phyloP scores from a whole-genome alignment of 2,888 invertebrate genomes.

The Polydrusus cervinus region DNA sequence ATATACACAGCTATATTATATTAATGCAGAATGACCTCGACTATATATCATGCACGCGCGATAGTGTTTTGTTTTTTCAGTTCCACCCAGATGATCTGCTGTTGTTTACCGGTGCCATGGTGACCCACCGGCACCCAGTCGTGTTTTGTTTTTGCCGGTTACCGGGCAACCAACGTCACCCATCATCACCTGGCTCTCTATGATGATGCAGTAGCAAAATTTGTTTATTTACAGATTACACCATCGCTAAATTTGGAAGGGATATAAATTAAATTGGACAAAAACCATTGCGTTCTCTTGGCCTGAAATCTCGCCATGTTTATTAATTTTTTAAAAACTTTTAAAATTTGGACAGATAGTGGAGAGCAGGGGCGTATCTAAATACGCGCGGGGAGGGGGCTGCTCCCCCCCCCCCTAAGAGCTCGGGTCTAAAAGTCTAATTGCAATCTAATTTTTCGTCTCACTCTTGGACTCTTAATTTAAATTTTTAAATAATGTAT shows the following conservation, averaged over 20 bases:
- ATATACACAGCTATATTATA: not conserved
- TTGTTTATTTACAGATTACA: not conserved
- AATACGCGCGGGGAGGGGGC: no score
- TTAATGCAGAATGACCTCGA: slow-evolving; percentile 24
- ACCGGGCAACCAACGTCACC: not conserved
- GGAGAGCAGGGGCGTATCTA: no score
- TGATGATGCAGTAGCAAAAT: not conserved
- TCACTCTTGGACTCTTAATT: no score
- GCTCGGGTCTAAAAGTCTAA: no score
- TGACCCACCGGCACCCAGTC: not conserved
- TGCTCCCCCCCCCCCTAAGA: no score
- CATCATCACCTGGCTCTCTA: not conserved
- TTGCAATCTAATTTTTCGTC: no score
- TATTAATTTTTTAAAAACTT: no score
- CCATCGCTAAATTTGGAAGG: slow-evolving; percentile 1
- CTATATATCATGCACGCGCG: slow-evolving; percentile 34
- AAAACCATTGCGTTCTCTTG: no score
- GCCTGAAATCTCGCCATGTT: no score
- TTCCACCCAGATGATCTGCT: slow-evolving; percentile 22
- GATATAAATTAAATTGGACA: no score
- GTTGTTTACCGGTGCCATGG: slow-evolving; percentile 19
- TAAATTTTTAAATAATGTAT: no score
- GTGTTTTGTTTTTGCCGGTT: not conserved
- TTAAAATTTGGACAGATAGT: no score
- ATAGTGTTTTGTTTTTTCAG: slow-evolving; percentile 27